Evolutionary conservation across 2,888 invertebrate genomes (phyloP).

Genomic region (Idaea biselata): DNA sequence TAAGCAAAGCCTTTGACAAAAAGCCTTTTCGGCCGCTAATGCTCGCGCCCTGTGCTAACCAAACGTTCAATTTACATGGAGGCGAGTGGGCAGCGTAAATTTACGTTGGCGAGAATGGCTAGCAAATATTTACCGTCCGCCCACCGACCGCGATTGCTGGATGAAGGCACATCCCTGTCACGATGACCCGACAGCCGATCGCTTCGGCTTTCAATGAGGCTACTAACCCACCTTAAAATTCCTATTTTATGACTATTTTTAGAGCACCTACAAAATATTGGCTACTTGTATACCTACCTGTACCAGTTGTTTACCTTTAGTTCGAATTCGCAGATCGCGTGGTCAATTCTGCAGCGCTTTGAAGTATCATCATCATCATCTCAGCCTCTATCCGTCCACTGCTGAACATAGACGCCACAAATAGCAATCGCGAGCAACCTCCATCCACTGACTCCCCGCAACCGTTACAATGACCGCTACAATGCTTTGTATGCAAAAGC

Average conservation of each 20-base stretch:
- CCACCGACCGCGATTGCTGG: slow-evolving; percentile 20
- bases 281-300: too few species aligned
- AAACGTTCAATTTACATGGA: slow-evolving; percentile 33
- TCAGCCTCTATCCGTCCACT: too few species aligned
- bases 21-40: slow-evolving; percentile 10
- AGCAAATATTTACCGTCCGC: slow-evolving; percentile 35
- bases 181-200: slow-evolving; percentile 2
- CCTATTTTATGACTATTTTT: not conserved
- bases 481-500: too few species aligned
- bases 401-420: too few species aligned
- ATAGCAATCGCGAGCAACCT: too few species aligned
- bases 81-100: slow-evolving; percentile 33
- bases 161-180: slow-evolving; percentile 25
- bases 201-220: not conserved
- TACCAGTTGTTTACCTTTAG: too few species aligned
- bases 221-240: not conserved
- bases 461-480: too few species aligned
- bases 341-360: too few species aligned
- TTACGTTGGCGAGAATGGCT: slow-evolving; percentile 27
- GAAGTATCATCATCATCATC: too few species aligned
- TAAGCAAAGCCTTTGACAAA: not conserved
- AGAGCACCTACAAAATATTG: too few species aligned
- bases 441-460: too few species aligned
- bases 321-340: too few species aligned
- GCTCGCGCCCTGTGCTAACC: slow-evolving; percentile 17